These are phyloP conservation scores for Brachionus rotundiformis DNA, from an alignment of 1,140 invertebrate species.

Conservation along the genomic window DNA sequence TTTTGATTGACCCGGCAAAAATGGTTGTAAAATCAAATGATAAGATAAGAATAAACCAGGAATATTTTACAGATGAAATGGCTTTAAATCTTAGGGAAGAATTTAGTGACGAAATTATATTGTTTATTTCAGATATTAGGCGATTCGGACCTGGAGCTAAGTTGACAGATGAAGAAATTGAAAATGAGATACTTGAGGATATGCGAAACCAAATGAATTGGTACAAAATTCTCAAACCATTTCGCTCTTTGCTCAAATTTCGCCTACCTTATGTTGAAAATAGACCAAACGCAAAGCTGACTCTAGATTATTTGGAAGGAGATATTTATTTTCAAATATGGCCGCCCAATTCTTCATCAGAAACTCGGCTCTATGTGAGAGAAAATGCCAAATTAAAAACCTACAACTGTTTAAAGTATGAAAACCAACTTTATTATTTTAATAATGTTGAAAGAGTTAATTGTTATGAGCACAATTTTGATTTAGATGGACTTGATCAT, in stretches of 20 bases:
- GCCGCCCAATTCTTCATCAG: neutral
- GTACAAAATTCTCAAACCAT: neutral
- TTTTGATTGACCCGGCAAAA: neutral
- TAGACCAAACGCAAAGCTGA: neutral
- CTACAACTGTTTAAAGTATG: neutral
- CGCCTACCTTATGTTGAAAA: neutral
- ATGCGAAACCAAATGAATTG: conserved; percentile 13
- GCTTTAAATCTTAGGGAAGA: neutral
- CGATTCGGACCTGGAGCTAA: neutral
- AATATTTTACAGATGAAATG: conserved; percentile 1
- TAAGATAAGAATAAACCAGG: conserved; percentile 26
- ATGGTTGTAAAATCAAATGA: neutral
- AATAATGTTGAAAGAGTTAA: conserved; percentile 22
- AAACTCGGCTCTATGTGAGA: neutral
- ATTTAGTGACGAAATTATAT: neutral
- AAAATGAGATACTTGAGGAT: neutral
- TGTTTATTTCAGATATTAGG: conserved; percentile 27
- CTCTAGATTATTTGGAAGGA: neutral
- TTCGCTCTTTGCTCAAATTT: conserved; percentile 9
- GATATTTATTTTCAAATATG: conserved; percentile 25
- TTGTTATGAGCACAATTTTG: conserved; percentile 5
- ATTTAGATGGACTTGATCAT: conserved; percentile 26
- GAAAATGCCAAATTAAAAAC: neutral
- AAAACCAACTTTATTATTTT: conserved; percentile 2
- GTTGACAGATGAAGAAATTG: neutral